phyloP scores from a whole-genome alignment of 2,113 vertebrate genomes.

The Nicator chloris region DNA sequence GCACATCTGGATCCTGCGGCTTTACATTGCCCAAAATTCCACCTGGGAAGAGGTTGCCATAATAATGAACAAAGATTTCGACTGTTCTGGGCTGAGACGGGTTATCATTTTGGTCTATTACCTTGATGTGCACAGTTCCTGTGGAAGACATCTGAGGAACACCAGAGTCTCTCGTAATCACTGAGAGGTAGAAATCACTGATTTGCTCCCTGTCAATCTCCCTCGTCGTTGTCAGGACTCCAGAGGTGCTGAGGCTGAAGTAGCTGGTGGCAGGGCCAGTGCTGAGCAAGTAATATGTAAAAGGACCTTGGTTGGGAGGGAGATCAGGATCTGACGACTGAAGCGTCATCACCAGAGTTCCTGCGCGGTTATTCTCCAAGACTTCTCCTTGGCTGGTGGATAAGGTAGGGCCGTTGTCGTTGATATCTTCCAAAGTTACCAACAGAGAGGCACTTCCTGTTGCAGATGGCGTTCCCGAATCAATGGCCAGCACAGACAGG shows the following conservation, averaged over 20 bases:
- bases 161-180: conserved; percentile 90
- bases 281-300: conserved; percentile 85
- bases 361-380: conserved; percentile 89
- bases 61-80: conserved; percentile 93
- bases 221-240: conserved; percentile 85
- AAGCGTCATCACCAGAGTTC: conserved; percentile 83
- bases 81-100: conserved; percentile 89
- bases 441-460: conserved; percentile 88
- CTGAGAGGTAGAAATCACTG: conserved; percentile 87
- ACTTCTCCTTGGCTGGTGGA: conserved; percentile 82
- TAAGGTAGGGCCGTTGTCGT: conserved; percentile 92
- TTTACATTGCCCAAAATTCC: conserved; percentile 88
- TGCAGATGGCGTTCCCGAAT: conserved; percentile 85
- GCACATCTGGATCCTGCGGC: conserved; percentile 90
- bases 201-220: conserved; percentile 96
- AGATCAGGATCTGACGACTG: conserved; percentile 88
- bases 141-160: conserved; percentile 97
- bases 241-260: conserved; percentile 86
- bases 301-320: conserved; percentile 94
- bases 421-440: conserved; percentile 94
- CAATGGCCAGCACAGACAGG: conserved; percentile 87
- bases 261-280: conserved; percentile 86
- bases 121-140: conserved; percentile 86
- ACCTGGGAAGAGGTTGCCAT: conserved; percentile 90
- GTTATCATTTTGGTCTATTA: conserved; percentile 95